Percentiles rank a stretch among this genome's conserved stretches.
Evolutionary conservation across 2,113 vertebrate genomes (phyloP).

Genomic region (Tylochromis polylepis): DNA sequence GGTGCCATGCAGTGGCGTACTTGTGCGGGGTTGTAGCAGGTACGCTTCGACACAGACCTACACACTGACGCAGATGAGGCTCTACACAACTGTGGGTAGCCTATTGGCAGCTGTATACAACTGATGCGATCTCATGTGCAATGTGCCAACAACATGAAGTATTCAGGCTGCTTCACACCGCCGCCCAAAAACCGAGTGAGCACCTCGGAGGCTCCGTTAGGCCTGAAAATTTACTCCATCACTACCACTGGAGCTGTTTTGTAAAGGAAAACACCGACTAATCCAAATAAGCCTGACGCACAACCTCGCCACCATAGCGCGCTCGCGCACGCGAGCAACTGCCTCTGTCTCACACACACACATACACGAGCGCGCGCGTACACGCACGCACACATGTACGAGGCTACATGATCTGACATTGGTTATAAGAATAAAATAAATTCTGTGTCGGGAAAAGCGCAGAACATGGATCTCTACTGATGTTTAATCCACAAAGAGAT

Average conservation of each 20-base stretch:
- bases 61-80: constrained; percentile 51
- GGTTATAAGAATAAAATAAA: background rate
- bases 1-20: constrained; percentile 30
- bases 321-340: constrained; percentile 21
- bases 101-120: constrained; percentile 4
- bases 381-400: background rate
- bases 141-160: constrained; percentile 14
- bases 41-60: constrained; percentile 25
- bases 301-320: constrained; percentile 49
- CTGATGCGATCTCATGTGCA: constrained; percentile 26
- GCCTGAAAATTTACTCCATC: constrained; percentile 28
- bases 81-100: constrained; percentile 15
- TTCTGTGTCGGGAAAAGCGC: background rate
- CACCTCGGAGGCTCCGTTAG: background rate
- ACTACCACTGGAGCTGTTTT: constrained; percentile 41
- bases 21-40: constrained; percentile 31
- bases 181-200: background rate
- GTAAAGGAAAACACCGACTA: constrained; percentile 45
- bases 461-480: background rate
- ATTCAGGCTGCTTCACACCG: background rate
- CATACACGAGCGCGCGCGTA: background rate
- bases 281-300: constrained; percentile 59
- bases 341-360: constrained; percentile 12
- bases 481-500: background rate
- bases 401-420: constrained; percentile 35